Evolutionary conservation across 2,113 vertebrate genomes (phyloP).

Genomic region (Strigops habroptila): DNA sequence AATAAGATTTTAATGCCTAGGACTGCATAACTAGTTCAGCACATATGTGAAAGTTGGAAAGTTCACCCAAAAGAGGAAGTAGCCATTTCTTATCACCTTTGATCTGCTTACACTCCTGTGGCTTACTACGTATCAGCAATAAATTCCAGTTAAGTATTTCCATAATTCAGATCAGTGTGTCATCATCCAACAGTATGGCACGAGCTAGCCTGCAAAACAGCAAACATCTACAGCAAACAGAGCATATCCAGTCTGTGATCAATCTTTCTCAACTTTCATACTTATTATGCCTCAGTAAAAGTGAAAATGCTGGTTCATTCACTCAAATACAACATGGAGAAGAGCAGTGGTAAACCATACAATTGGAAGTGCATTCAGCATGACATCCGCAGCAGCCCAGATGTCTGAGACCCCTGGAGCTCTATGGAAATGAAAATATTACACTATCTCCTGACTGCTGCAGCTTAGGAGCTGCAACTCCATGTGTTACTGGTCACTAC

Average conservation of each 20-base stretch:
- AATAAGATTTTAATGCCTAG: background rate
- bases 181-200: background rate
- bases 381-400: background rate
- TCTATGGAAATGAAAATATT: background rate
- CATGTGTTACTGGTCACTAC: background rate
- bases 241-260: background rate
- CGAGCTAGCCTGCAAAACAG: background rate
- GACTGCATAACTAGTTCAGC: background rate
- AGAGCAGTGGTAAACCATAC: rapidly evolving
- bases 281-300: background rate
- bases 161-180: background rate
- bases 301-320: background rate
- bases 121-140: background rate
- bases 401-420: background rate
- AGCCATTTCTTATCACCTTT: background rate
- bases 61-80: background rate
- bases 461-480: background rate
- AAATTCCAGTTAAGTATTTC: constrained; percentile 1
- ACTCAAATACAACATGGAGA: background rate
- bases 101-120: background rate
- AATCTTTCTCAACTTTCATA: background rate
- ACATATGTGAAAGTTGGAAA: background rate
- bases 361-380: background rate
- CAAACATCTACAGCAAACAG: background rate
- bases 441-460: background rate